Conservation (phyloP, 2,888 invertebrate genomes). For the Drosophila bunnanda region DNA sequence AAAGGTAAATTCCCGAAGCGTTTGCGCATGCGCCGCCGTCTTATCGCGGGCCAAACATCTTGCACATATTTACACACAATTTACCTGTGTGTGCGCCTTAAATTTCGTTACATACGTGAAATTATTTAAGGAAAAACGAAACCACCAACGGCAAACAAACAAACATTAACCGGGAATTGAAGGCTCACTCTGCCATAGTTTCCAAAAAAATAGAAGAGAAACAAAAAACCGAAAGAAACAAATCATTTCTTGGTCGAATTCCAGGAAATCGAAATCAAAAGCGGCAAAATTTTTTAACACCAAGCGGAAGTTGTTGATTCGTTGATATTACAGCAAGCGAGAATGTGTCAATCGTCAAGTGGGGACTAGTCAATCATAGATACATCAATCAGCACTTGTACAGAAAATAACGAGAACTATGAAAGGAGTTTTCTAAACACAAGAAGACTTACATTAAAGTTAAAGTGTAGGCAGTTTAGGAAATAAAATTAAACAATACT, state of each 20-base stretch:
- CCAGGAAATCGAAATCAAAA: conserved; percentile 73
- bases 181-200: conserved; percentile 36
- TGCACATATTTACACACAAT: conserved; percentile 71
- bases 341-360: conserved; percentile 58
- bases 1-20: conserved; percentile 32
- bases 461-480: neutral
- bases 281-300: conserved; percentile 56
- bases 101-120: conserved; percentile 65
- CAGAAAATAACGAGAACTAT: neutral
- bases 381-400: conserved; percentile 55
- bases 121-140: conserved; percentile 75
- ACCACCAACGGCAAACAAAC: conserved; percentile 63
- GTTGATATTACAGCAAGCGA: conserved; percentile 26
- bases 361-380: conserved; percentile 65
- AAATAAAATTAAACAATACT: neutral
- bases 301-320: conserved; percentile 46
- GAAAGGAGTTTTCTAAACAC: neutral
- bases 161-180: conserved; percentile 77
- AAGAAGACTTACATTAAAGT: too few relatives aligned
- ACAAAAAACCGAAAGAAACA: conserved; percentile 50
- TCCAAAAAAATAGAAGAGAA: conserved; percentile 16
- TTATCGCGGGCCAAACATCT: conserved; percentile 48
- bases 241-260: conserved; percentile 59
- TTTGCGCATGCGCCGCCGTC: conserved; percentile 64
- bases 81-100: conserved; percentile 57